Percentiles rank a stretch among this genome's conserved stretches.
These are phyloP conservation scores for Polietes domitor DNA, from an alignment of 2,888 invertebrate genomes.

Conservation along the genomic window DNA sequence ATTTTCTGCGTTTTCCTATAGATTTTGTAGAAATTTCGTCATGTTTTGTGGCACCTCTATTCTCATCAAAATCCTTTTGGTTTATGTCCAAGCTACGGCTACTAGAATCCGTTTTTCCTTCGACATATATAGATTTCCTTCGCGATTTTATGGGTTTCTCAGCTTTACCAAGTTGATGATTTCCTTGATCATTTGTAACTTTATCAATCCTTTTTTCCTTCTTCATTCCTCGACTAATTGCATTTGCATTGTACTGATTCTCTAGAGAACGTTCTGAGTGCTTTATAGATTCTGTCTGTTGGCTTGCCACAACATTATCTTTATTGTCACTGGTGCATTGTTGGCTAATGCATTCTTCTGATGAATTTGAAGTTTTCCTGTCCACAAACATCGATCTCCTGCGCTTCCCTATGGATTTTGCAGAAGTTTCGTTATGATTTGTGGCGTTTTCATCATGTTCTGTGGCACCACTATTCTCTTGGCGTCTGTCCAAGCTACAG, in stretches of 20 bases:
- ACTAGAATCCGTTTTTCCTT: conserved; percentile 2
- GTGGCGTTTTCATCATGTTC: not conserved
- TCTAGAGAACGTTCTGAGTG: too few relatives aligned
- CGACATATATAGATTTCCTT: conserved; percentile 18
- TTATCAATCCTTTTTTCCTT: too few relatives aligned
- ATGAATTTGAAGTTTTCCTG: not conserved
- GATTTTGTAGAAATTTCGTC: not conserved
- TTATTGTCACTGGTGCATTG: not conserved
- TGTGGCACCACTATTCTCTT: not conserved
- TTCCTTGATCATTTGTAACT: too few relatives aligned
- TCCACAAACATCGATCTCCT: conserved; percentile 29
- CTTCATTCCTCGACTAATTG: too few relatives aligned
- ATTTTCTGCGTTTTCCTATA: conserved; percentile 26
- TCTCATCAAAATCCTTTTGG: not conserved
- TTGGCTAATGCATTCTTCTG: not conserved
- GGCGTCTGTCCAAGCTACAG: not conserved
- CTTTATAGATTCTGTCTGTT: too few relatives aligned
- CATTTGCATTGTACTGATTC: too few relatives aligned
- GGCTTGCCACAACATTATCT: too few relatives aligned
- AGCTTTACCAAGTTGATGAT: too few relatives aligned
- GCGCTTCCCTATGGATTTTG: conserved; percentile 12
- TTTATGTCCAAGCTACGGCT: not conserved
- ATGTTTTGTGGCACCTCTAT: not conserved
- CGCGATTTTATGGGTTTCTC: not conserved
- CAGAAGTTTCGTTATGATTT: not conserved